Percentiles rank a stretch among this genome's conserved stretches.
These are phyloP conservation scores for Turnix velox DNA, from an alignment of 2,113 vertebrate genomes.

Conservation along the genomic window DNA sequence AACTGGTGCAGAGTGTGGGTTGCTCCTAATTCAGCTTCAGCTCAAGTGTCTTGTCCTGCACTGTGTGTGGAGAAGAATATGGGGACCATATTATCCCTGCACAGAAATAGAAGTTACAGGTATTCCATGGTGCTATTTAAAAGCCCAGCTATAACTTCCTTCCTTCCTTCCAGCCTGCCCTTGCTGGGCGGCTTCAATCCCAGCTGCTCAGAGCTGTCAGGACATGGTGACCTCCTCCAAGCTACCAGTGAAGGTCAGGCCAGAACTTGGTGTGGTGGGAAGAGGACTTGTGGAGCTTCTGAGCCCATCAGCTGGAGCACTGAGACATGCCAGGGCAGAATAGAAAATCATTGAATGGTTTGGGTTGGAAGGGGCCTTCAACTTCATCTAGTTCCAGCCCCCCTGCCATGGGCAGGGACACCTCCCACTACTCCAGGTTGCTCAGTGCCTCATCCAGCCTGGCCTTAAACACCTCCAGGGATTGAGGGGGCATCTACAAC, in stretches of 20 bases:
- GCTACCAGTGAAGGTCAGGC: neutral
- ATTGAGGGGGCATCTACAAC: too few relatives aligned
- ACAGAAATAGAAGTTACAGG: conserved; percentile 37
- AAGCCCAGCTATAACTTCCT: conserved; percentile 54
- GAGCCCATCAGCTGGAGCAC: fast-evolving
- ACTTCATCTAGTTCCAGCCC: too few relatives aligned
- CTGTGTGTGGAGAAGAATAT: neutral
- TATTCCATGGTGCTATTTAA: conserved; percentile 10
- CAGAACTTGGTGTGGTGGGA: neutral
- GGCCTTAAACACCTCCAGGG: too few relatives aligned
- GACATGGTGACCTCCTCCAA: fast-evolving
- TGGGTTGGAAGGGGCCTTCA: too few relatives aligned
- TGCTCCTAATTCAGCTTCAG: neutral
- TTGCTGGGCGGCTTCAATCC: neutral
- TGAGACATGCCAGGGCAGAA: fast-evolving
- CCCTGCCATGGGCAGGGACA: too few relatives aligned
- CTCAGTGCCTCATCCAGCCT: too few relatives aligned
- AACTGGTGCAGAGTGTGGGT: neutral
- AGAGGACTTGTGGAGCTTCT: neutral
- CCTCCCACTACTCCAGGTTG: too few relatives aligned
- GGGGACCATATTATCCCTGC: neutral
- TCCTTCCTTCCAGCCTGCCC: conserved; percentile 51
- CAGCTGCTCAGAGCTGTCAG: conserved; percentile 3
- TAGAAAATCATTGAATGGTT: too few relatives aligned
- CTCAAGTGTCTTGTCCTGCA: fast-evolving